A percentile compares a stretch with the other conserved stretches of the same genome.
Conservation (phyloP, 2,888 invertebrate genomes). For the Drosophila anomalata region DNA sequence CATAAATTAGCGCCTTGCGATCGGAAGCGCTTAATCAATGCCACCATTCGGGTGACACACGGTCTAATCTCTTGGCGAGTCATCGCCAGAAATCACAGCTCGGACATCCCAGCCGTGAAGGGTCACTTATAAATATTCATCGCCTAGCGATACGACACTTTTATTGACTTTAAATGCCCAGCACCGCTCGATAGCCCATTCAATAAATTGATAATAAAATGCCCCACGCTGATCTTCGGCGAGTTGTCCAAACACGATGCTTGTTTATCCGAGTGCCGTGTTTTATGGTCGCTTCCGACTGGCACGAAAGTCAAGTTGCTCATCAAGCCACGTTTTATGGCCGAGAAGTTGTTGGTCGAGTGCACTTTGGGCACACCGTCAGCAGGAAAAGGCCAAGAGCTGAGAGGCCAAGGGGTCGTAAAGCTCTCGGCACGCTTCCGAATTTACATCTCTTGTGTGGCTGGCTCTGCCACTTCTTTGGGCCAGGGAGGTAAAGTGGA, state of each 20-base stretch:
- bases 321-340: slow-evolving; percentile 33
- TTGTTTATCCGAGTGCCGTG: slow-evolving; percentile 20
- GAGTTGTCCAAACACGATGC: slow-evolving; percentile 12
- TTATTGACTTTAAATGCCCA: slow-evolving; percentile 37
- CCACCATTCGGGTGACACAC: slow-evolving; percentile 25
- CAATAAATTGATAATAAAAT: slow-evolving; percentile 44
- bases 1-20: slow-evolving; percentile 38
- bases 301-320: slow-evolving; percentile 39
- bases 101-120: neutral
- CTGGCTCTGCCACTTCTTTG: neutral
- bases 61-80: slow-evolving; percentile 1
- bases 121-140: slow-evolving; percentile 51
- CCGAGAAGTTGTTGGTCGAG: slow-evolving; percentile 37
- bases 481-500: neutral
- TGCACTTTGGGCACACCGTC: slow-evolving; percentile 19
- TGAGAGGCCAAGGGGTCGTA: neutral
- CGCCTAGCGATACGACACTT: slow-evolving; percentile 16
- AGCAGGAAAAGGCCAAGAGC: slow-evolving; percentile 13
- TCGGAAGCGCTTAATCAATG: slow-evolving; percentile 29
- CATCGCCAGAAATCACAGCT: slow-evolving; percentile 6
- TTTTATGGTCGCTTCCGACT: slow-evolving; percentile 40
- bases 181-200: slow-evolving; percentile 11
- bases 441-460: neutral
- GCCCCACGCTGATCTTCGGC: slow-evolving; percentile 20
- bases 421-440: neutral